Base-by-base conservation (phyloP, 2,113 vertebrate genomes). In the Cnemophilus loriae region DNA sequence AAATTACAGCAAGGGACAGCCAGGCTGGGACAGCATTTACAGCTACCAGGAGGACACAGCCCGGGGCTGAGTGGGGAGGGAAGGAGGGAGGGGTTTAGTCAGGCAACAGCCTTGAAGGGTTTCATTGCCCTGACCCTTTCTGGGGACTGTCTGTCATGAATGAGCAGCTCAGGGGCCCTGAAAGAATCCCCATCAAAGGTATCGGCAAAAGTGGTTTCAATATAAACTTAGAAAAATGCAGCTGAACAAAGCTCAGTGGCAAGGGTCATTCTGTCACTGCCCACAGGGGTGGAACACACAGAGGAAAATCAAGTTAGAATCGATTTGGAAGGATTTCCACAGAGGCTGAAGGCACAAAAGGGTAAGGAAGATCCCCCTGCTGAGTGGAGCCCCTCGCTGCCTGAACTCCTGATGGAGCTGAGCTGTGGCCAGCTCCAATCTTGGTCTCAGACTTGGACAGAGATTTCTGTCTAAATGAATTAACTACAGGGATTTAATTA, bases 71-170 rank as follows among this genome's bases (percentile, higher is more conserved):
- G 71, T 0, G 16, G 44, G 26, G 4, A 23, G 14, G 11, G 32
- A 55, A 33, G 52, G 11, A 63, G 24, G 24, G 20, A 46, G 16
- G 60, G 57, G 7, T 27, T 53, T 13, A 6, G 44, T 27, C 30
- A 83, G 37, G 14, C 32, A 30, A 5, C 65, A 46, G 46, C 26
- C 79, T 19, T 52, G 69, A 74, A 32, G 9, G 32, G 2, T 27
- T 69, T 61, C 50, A 13, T 3, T 22, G n/a, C 41, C 4, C 37
- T 0, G 0, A 9, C 7, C 59, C 39, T 15, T 35, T 50, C 7
- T 15, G 10, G 55, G 77, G 74, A 33, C 2, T 15, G 16, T 18
- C 61, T n/a, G 23, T 2, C 10, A 5, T 7, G 19, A 52, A 28
- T 2, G 13, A n/a, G 87, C 20, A 16, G 19, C 19, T 52, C 16